Conservation (phyloP, 2,113 vertebrate genomes). For the Passer domesticus region DNA sequence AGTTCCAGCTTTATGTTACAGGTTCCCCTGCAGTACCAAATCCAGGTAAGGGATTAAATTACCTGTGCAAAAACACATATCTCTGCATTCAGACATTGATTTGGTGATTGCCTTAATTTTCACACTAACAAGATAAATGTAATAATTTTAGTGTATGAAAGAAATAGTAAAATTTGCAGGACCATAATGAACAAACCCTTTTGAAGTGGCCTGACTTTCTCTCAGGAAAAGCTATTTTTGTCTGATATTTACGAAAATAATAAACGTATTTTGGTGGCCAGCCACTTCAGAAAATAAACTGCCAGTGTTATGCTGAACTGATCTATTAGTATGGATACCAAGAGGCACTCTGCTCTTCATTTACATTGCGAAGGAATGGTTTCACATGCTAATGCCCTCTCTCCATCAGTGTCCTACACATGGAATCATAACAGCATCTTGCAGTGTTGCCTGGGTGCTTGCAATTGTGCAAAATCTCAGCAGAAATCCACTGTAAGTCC, state of each 20-base stretch:
- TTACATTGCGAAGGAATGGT: not conserved
- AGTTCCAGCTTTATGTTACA: not conserved
- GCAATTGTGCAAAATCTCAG: not conserved
- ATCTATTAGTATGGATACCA: constrained; percentile 7
- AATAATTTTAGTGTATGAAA: not conserved
- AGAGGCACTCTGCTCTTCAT: not conserved
- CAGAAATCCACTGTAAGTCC: not conserved
- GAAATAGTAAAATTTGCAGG: not conserved
- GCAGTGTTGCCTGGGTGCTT: not conserved
- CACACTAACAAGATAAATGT: not conserved
- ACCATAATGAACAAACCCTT: not conserved
- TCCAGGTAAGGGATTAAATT: not conserved
- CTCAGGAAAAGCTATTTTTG: not conserved
- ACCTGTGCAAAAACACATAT: not conserved
- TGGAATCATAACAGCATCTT: not conserved
- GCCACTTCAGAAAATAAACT: not conserved
- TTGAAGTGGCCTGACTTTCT: not conserved
- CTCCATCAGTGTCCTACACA: not conserved
- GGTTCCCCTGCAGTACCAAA: not conserved
- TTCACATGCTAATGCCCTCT: constrained; percentile 3
- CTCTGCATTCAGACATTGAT: not conserved
- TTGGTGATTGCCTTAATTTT: not conserved
- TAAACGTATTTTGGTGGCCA: not conserved
- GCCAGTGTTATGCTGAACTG: not conserved
- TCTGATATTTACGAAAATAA: not conserved